Evolutionary conservation across 2,797 vertebrate species (phyloP).

Genomic region (Gobionotothen gibberifrons): DNA sequence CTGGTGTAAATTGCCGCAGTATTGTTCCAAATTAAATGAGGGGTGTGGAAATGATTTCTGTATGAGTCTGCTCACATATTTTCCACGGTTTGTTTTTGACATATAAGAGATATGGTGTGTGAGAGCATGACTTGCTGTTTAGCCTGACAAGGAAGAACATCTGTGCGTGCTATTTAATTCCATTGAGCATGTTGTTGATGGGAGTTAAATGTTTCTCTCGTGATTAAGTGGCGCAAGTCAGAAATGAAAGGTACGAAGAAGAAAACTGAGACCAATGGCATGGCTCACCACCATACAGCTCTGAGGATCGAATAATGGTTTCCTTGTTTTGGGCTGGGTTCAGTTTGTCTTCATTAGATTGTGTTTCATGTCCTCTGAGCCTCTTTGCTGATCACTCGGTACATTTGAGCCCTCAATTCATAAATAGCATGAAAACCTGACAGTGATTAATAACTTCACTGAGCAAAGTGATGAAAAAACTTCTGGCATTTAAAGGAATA

Average conservation of each 20-base stretch:
- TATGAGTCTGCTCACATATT: constrained; percentile 22
- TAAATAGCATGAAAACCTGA: not conserved
- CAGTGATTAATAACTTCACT: not conserved
- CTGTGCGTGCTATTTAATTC: not conserved
- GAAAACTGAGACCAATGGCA: constrained; percentile 1
- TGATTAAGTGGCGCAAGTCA: not conserved
- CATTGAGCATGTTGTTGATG: constrained; percentile 12
- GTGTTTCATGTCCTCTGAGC: not conserved
- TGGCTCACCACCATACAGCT: not conserved
- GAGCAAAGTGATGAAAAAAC: not conserved
- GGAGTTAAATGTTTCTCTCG: constrained; percentile 9
- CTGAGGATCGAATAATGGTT: constrained; percentile 9
- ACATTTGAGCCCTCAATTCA: not conserved
- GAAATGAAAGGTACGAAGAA: not conserved
- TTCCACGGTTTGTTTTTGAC: constrained; percentile 20
- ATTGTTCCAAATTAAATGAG: constrained; percentile 4
- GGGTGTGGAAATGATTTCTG: not conserved
- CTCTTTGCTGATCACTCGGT: constrained; percentile 14
- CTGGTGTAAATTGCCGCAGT: not conserved
- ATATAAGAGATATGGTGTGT: constrained; percentile 14
- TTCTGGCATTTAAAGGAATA: not conserved
- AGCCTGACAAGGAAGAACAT: not conserved
- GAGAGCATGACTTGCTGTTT: not conserved
- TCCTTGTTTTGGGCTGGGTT: not conserved
- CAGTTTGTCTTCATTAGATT: constrained; percentile 6